Conservation (phyloP, 1,140 invertebrate species). For the Carposina sasakii region DNA sequence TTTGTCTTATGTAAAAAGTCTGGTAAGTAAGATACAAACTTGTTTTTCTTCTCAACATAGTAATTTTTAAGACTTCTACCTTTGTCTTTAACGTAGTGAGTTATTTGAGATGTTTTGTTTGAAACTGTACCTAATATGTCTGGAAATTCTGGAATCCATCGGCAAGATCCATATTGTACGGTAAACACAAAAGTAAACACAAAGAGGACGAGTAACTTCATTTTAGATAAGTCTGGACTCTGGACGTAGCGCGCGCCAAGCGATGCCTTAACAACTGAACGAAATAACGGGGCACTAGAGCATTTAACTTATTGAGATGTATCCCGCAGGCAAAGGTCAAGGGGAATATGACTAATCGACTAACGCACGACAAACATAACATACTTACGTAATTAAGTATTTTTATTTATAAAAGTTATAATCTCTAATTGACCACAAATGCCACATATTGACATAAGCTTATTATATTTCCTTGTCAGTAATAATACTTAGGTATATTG, state of each 20-base stretch:
- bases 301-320: slow-evolving; percentile 29
- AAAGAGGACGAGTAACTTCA: slow-evolving; percentile 41
- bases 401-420: too few relatives aligned
- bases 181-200: slow-evolving; percentile 41
- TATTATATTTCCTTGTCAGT: too few relatives aligned
- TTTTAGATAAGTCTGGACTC: slow-evolving; percentile 23
- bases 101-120: slow-evolving; percentile 46
- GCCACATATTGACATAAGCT: too few relatives aligned
- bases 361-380: too few relatives aligned
- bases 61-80: slow-evolving; percentile 47
- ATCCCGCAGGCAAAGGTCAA: slow-evolving; percentile 38
- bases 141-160: slow-evolving; percentile 46
- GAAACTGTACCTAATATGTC: slow-evolving; percentile 30
- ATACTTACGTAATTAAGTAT: too few relatives aligned
- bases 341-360: slow-evolving; percentile 36
- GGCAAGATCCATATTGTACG: slow-evolving; percentile 37
- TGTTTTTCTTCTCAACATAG: slow-evolving; percentile 50
- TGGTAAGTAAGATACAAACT: too few relatives aligned
- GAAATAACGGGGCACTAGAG: slow-evolving; percentile 26
- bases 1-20: too few relatives aligned
- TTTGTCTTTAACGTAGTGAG: slow-evolving; percentile 45
- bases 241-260: slow-evolving; percentile 19
- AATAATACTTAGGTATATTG: too few relatives aligned
- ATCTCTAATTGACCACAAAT: too few relatives aligned
- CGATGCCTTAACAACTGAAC: slow-evolving; percentile 30